A percentile compares a stretch with the other conserved stretches of the same genome.
Conservation (phyloP, 2,113 vertebrate species). For the Cepphus grylle region DNA sequence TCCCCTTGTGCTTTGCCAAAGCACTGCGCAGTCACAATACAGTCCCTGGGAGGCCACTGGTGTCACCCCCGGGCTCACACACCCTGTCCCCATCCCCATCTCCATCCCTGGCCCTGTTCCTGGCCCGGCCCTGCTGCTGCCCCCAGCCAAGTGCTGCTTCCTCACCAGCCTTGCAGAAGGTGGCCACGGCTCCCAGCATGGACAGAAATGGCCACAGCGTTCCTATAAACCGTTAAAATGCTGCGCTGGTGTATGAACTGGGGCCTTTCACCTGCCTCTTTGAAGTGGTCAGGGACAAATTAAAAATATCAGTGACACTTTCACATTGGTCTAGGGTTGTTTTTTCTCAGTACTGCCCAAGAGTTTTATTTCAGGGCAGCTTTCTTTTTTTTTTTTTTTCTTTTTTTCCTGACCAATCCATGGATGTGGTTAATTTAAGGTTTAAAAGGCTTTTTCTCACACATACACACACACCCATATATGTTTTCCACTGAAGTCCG, state of each 20-base stretch:
- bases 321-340: neutral
- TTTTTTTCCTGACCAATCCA: neutral
- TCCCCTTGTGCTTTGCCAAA: neutral
- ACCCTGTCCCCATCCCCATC: neutral
- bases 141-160: neutral
- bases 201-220: neutral
- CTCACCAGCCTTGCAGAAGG: rapidly evolving
- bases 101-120: too few relatives aligned
- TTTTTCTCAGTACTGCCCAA: neutral
- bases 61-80: neutral
- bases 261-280: neutral
- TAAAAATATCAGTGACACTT: neutral
- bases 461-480: slow-evolving; percentile 56
- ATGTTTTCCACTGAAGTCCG: slow-evolving; percentile 76
- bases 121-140: rapidly evolving
- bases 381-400: neutral
- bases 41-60: neutral
- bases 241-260: neutral
- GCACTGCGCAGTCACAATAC: neutral
- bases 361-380: neutral
- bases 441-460: slow-evolving; percentile 67
- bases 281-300: neutral
- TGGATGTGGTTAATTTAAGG: slow-evolving; percentile 57
- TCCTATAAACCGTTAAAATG: neutral
- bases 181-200: neutral